Base-by-base conservation (phyloP, 2,797 vertebrate genomes). In the Malacoctenus gilli region DNA sequence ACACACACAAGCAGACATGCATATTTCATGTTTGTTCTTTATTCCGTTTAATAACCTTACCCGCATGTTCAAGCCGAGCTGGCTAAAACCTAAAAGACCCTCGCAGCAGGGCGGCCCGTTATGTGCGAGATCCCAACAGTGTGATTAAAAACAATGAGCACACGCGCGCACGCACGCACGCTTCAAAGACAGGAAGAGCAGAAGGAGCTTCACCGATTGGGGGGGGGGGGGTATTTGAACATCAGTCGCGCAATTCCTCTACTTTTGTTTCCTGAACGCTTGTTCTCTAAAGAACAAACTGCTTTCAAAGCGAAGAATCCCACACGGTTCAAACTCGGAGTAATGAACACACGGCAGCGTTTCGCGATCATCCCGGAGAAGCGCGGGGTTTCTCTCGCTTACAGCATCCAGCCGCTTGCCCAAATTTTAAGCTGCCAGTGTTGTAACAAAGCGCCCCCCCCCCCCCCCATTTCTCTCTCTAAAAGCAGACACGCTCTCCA, bases 181-280 rank as follows among this genome's bases (percentile, higher is more conserved):
- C 18, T 54, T 58, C 68, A 66, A 56, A 44, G 38, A 28, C 25
- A 28, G 19, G 35, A 55, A 83, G 52, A 56, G 51, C 46, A 55
- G 25, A 47, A 44, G 44, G 53, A 57, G 49, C 71, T 32, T 54
- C 38, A 49, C 63, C 16, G 4, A 51, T 47, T n/a, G n/a, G n/a
- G 66, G 52, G 57, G 59, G 68, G 79, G 61, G n/a, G n/a, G n/a
- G 25, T 64, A 65, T 56, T 68, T 67, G 16, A 75, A 58, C 67
- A 69, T 64, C 68, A 68, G 42, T 73, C 52, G 5, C 46, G 51
- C 41, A 36, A 30, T 69, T 75, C 59, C 8, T 44, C 55, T 0
- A 18, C 55, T 58, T 80, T 78, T 73, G 60, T 71, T 74, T 79
- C 52, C 59, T 40, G 28, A 68, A 32, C 38, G n/a, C 13, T 50